Evolutionary conservation across 2,797 vertebrate species (phyloP), one percentile per base, ranked within the genome.

Genomic region (Danio tinwini): DNA sequence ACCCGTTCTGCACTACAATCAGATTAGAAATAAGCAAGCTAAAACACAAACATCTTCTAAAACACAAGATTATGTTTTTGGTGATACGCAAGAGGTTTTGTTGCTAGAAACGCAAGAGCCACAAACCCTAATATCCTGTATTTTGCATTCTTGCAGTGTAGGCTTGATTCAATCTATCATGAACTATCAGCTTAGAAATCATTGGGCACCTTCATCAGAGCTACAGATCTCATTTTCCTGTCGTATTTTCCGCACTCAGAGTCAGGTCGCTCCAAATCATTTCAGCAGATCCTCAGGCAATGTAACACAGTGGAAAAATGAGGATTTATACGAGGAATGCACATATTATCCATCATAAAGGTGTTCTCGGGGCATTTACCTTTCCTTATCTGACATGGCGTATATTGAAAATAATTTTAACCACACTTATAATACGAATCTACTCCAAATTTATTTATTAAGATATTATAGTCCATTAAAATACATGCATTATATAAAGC

Each of bases 171-270:
- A 29, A 73, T 73, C 71, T 55, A 59, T 71, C 68, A 71, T 2
- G 1, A 42, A 19, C 68, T 42, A 71, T 71, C 71, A 59, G 71
- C 71, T 73, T 17, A 73, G 70, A 73, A 58, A 45, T 59, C 40
- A 6, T 47, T 59, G 40, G 17, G 17, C 72, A 74, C 44, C 72
- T 74, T 74, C 56, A 74, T 74, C 72, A 74, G 72, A 62, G 44
- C 56, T 50, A 62, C 56, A 59, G 56, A 62, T 74, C 72, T 74
- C 72, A 74, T 74, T 74, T 61, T 62, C 21, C 72, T 74, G 44
- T 37, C 21, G 7, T 50, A 49, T 74, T 58, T 74, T 74, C 56
- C 40, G 21, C 53, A 56, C 19, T 58, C 53, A 21, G 39, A 39
- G 37, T 49, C 4, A 17, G 40, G 37, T 58, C 52, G 8, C 70